Percentiles rank a stretch among this genome's conserved stretches.
Evolutionary conservation across 2,888 invertebrate species (phyloP).

Genomic region (Diarsia brunnea): DNA sequence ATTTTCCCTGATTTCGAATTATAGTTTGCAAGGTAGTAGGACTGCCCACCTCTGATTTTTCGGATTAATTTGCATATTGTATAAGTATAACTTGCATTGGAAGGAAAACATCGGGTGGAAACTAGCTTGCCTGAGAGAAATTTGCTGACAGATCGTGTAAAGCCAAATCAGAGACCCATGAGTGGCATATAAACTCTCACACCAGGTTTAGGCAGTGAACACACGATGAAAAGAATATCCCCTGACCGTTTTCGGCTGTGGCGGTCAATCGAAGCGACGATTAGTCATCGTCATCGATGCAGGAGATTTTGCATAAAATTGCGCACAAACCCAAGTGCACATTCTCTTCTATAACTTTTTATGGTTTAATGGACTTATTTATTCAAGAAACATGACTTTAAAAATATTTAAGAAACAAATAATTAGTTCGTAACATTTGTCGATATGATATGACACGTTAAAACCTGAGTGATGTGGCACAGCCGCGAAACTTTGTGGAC

Average conservation of each 20-base stretch:
- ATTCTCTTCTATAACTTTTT: not conserved
- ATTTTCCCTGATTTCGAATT: not conserved
- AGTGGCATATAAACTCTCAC: too few species aligned
- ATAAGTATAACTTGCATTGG: too few species aligned
- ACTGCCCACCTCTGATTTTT: too few species aligned
- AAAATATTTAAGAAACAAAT: not conserved
- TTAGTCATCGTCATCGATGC: not conserved
- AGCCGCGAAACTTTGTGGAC: not conserved
- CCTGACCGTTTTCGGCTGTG: not conserved
- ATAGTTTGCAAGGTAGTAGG: too few species aligned
- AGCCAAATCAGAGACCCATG: too few species aligned
- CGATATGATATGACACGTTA: not conserved
- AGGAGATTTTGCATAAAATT: not conserved
- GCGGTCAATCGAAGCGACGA: not conserved
- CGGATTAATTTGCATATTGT: too few species aligned
- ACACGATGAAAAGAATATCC: too few species aligned
- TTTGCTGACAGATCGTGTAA: too few species aligned
- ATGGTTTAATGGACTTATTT: not conserved
- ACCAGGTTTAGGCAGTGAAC: too few species aligned
- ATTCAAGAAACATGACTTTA: not conserved
- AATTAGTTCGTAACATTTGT: not conserved
- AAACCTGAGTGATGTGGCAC: not conserved
- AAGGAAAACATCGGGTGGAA: too few species aligned
- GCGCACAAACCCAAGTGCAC: not conserved
- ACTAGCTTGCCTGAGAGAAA: too few species aligned